phyloP scores from a whole-genome alignment of 2,888 invertebrate species.

The Drosophila merina region DNA sequence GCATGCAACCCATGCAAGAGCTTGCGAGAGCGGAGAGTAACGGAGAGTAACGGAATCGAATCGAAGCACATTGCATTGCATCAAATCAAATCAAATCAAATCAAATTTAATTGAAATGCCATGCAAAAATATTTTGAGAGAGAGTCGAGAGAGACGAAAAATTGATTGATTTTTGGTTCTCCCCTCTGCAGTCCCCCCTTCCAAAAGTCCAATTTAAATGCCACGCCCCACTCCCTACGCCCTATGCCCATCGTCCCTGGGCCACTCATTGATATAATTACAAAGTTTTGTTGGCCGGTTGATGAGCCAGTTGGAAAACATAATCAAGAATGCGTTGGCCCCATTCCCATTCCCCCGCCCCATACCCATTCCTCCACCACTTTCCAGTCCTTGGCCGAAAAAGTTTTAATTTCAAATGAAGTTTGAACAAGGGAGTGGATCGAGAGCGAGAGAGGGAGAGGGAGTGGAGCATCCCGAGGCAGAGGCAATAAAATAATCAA shows the following conservation, averaged over 20 bases:
- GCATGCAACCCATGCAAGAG: background rate
- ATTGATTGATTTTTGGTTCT: constrained; percentile 69
- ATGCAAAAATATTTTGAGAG: constrained; percentile 61
- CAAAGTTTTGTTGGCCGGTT: constrained; percentile 74
- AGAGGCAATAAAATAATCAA: constrained; percentile 75
- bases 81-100: constrained; percentile 46
- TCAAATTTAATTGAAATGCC: constrained; percentile 74
- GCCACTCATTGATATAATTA: constrained; percentile 72
- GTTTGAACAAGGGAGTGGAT: constrained; percentile 51
- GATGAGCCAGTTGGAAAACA: constrained; percentile 74
- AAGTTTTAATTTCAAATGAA: constrained; percentile 76
- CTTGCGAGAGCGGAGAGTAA: constrained; percentile 15
- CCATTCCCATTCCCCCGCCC: constrained; percentile 38
- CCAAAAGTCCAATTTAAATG: constrained; percentile 38
- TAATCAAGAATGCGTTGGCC: constrained; percentile 74
- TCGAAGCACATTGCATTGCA: constrained; percentile 35
- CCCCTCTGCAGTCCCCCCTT: background rate
- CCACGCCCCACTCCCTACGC: constrained; percentile 16
- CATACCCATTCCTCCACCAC: constrained; percentile 13
- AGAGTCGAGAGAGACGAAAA: constrained; percentile 48
- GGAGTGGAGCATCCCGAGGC: constrained; percentile 1
- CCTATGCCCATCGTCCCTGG: background rate
- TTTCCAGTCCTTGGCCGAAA: constrained; percentile 25
- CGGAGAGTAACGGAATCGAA: constrained; percentile 2
- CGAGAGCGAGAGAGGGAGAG: background rate